Base-by-base conservation (phyloP, 2,113 vertebrate genomes). In the Spea multiplicata region DNA sequence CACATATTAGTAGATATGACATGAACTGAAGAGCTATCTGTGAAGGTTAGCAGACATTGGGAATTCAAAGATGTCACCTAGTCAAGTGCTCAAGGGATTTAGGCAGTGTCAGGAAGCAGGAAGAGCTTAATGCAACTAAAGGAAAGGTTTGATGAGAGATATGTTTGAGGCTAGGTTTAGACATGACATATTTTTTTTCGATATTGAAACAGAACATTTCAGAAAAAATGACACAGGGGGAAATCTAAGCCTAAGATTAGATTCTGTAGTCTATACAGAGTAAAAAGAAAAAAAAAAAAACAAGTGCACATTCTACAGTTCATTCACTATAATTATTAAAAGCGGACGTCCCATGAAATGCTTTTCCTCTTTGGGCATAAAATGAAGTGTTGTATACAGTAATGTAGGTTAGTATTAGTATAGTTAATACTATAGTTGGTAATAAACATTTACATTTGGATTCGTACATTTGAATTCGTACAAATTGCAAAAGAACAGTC, bases 91-190 rank as follows among this genome's bases (percentile, higher is more conserved):
- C 55, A 59, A 59, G 55, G 55, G 55, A 59, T 59, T 59, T 13
- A 12, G 14, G 14, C 55, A 59, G 8, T 59, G 55, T 3, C 55
- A 59, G 4, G 55, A 59, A 9, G 6, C 55, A 9, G 12, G 55
- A 13, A 30, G 30, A 30, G 30, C 30, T 30, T 30, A 30, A 30
- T 30, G 30, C 30, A 59, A 59, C 55, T 13, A 59, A 59, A 59
- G 55, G 55, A 59, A 59, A 59, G 55, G 55, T 59, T 59, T 59
- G 55, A 59, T 59, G 55, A 59, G 55, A 59, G 55, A 59, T 13
- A 59, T 59, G 55, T 13, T 59, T 59, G 55, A 59, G 55, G 10
- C 55, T 9, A 9, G 6, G 55, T 59, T 59, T 59, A 13, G 55
- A 59, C 9, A 59, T 59, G 55, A 13, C 55, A 59, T 59, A 59